Evolutionary conservation across 2,113 vertebrate species (phyloP).

Genomic region (Xenopus laevis): DNA sequence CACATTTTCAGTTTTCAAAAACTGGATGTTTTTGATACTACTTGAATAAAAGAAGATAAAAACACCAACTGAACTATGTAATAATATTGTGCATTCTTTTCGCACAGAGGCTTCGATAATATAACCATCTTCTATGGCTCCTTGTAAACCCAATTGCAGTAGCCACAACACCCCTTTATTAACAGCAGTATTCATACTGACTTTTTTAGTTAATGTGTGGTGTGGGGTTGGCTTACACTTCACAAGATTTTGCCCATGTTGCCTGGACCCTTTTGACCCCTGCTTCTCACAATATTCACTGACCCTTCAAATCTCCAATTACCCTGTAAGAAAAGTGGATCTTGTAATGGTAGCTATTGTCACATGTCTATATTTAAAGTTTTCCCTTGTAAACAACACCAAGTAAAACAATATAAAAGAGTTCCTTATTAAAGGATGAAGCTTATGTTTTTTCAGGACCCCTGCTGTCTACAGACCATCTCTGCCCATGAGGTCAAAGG

Average conservation of each 20-base stretch:
- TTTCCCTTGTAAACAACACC: neutral
- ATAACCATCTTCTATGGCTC: too few relatives aligned
- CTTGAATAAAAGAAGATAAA: too few relatives aligned
- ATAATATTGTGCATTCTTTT: too few relatives aligned
- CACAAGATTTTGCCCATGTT: neutral
- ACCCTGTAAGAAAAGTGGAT: neutral
- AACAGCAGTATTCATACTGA: neutral
- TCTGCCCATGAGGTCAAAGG: neutral
- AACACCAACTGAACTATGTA: too few relatives aligned
- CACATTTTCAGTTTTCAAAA: too few relatives aligned
- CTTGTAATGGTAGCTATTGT: neutral
- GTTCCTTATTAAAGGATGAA: neutral
- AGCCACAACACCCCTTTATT: too few relatives aligned
- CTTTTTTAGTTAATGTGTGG: neutral
- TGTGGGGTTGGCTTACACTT: neutral
- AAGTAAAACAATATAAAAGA: neutral
- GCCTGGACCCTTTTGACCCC: conserved; percentile 1
- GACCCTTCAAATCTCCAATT: conserved; percentile 5
- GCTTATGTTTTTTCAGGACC: neutral
- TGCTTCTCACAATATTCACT: neutral
- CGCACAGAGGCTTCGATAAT: too few relatives aligned
- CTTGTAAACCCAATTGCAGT: too few relatives aligned
- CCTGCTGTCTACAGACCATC: neutral
- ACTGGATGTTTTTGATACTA: too few relatives aligned
- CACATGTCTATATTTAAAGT: neutral